Conservation (phyloP, 64 coral and sea anemone species). For the Pocillopora verrucosa region DNA sequence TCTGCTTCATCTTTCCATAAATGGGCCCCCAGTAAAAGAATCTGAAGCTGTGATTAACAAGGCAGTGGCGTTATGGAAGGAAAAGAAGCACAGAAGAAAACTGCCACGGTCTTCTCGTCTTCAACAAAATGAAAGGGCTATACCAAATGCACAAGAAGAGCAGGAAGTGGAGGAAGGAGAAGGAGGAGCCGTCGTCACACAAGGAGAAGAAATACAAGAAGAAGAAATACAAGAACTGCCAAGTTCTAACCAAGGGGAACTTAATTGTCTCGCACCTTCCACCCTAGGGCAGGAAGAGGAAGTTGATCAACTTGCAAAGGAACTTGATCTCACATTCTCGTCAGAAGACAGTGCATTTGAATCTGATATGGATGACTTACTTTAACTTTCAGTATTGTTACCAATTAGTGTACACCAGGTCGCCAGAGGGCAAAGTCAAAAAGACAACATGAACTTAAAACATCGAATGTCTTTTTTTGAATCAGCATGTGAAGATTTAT, state of each 20-base stretch:
- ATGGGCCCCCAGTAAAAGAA: constrained; percentile 57
- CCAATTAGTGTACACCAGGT: constrained; percentile 49
- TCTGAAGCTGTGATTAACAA: constrained; percentile 62
- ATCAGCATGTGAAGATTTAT: constrained; percentile 50
- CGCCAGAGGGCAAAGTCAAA: constrained; percentile 50
- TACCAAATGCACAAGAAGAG: constrained; percentile 8
- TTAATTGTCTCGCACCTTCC: constrained; percentile 9
- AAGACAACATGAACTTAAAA: constrained; percentile 56
- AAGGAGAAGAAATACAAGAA: constrained; percentile 9
- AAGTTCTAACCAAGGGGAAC: constrained; percentile 30
- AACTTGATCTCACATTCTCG: constrained; percentile 40
- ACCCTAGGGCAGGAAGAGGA: constrained; percentile 24
- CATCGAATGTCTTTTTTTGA: constrained; percentile 46
- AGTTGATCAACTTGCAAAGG: constrained; percentile 36
- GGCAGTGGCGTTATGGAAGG: constrained; percentile 57
- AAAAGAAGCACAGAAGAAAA: constrained; percentile 55
- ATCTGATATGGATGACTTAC: constrained; percentile 35
- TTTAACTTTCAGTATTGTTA: constrained; percentile 61
- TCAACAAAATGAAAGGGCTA: neutral
- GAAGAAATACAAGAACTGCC: constrained; percentile 15
- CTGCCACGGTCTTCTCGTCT: constrained; percentile 7
- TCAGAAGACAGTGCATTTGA: constrained; percentile 26
- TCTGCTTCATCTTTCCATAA: constrained; percentile 63
- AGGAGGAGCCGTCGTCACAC: constrained; percentile 1
- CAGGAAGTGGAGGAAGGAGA: constrained; percentile 16